Conservation (phyloP, 2,888 invertebrate species). For the Eristalis intricaria region DNA sequence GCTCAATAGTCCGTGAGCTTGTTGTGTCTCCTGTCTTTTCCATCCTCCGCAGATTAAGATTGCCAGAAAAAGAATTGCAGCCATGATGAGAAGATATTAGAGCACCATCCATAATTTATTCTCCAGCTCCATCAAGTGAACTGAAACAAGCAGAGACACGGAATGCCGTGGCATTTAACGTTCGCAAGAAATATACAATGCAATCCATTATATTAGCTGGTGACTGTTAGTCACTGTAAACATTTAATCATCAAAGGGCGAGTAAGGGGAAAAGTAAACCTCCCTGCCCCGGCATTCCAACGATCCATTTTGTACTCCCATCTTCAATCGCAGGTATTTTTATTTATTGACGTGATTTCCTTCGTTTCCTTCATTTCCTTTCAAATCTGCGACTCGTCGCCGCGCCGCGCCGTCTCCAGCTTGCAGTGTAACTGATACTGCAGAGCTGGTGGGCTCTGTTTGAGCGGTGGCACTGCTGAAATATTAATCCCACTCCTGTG, state of each 20-base stretch:
- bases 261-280: slow-evolving; percentile 1
- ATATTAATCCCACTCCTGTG: slow-evolving; percentile 49
- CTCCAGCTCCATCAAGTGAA: not conserved
- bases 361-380: slow-evolving; percentile 44
- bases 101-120: slow-evolving; percentile 35
- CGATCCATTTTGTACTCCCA: slow-evolving; percentile 3
- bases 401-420: not conserved
- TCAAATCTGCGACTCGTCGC: slow-evolving; percentile 6
- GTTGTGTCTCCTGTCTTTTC: not conserved
- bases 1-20: not conserved
- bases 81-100: not conserved
- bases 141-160: not conserved
- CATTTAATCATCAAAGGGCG: slow-evolving; percentile 47
- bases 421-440: slow-evolving; percentile 32
- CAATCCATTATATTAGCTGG: slow-evolving; percentile 52
- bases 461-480: slow-evolving; percentile 27
- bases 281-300: not conserved
- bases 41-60: not conserved
- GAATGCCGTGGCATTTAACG: slow-evolving; percentile 30
- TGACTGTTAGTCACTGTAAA: slow-evolving; percentile 37
- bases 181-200: slow-evolving; percentile 44
- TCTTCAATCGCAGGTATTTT: slow-evolving; percentile 41
- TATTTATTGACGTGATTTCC: slow-evolving; percentile 66
- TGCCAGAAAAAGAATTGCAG: not conserved
- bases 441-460: not conserved